Evolutionary conservation across 2,888 invertebrate species (phyloP), one percentile per base, ranked within the genome.

Genomic region (Apamea crenata): DNA sequence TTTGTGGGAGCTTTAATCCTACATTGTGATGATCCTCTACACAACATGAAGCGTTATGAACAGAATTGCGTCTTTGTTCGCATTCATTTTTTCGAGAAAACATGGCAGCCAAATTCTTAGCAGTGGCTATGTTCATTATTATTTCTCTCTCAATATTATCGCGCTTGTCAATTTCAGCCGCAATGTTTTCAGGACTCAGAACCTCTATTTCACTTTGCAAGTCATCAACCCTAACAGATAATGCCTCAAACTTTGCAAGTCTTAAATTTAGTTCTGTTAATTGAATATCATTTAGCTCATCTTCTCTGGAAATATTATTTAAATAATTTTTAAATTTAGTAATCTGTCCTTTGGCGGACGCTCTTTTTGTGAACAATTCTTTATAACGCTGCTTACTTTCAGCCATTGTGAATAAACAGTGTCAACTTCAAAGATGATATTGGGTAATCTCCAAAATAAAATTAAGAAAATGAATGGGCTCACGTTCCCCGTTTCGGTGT

Each of bases 181-280:
- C 16, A 21, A 85, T 36, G 29, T 47, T 81, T 4, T 74, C 74
- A 14, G 77, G 25, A 74, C 76, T 78, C 25, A 85, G 29, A 32
- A 84, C 74, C 71, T 88, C 85, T n/a, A 88, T 85, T 10, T 88
- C 72, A 80, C 1, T 79, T 40, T 85, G 88, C 78, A 87, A 71
- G 16, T 81, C 83, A 66, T 88, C 81, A 65, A 85, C 70, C 32
- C 65, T 82, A 0, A 56, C 36, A 0, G 80, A 82, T 61, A 86
- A 80, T 44, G 70, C 71, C 21, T 71, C 77, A 68, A 81, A 81
- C 44, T 81, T 84, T 18, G 25, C 71, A 65, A 81, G 70, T 29
- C 63, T 80, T 50, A 83, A 44, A 25, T 25, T 66, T 61, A 85
- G 69, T n/a, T 85, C 82, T 18, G 78, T 75, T 29, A 76, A 10